phyloP scores from a whole-genome alignment of 2,888 invertebrate genomes.

The Caenorhabditis auriculariae region DNA sequence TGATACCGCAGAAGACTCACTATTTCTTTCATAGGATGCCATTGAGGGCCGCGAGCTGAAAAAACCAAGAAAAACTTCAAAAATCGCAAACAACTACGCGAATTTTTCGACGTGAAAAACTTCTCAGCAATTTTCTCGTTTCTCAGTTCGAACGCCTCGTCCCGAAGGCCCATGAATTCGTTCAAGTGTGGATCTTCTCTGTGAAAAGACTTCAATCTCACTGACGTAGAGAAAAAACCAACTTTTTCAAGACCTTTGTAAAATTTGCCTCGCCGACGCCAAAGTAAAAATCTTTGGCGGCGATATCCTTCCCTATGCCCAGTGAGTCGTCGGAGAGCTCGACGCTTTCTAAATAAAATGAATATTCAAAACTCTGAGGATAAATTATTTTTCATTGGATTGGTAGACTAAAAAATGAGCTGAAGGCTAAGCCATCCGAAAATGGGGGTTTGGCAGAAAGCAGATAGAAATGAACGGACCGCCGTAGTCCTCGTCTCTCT shows the following conservation, averaged over 20 bases:
- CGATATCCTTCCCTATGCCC: not conserved
- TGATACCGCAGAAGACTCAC: conserved; percentile 18
- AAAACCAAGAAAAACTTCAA: not conserved
- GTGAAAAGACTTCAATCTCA: not conserved
- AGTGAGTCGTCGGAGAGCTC: conserved; percentile 4
- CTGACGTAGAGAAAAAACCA: not conserved
- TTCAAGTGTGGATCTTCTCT: conserved; percentile 25
- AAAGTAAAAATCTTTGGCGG: conserved; percentile 24
- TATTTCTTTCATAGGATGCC: conserved; percentile 29
- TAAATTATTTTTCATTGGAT: no score
- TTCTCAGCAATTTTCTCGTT: conserved; percentile 9
- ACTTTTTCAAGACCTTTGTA: conserved; percentile 9
- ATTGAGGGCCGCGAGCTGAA: not conserved
- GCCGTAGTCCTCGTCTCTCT: no score
- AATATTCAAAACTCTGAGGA: not conserved
- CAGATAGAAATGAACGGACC: no score
- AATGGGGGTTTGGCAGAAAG: no score
- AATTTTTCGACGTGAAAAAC: conserved; percentile 13
- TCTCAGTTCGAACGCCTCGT: conserved; percentile 28
- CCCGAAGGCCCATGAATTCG: conserved; percentile 30
- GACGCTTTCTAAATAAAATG: not conserved
- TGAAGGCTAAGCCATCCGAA: no score
- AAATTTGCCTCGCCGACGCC: conserved; percentile 24
- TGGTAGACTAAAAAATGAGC: no score
- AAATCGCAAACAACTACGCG: conserved; percentile 3